Conservation (phyloP, 2,797 vertebrate species). For the Yasuhikotakia modesta region DNA sequence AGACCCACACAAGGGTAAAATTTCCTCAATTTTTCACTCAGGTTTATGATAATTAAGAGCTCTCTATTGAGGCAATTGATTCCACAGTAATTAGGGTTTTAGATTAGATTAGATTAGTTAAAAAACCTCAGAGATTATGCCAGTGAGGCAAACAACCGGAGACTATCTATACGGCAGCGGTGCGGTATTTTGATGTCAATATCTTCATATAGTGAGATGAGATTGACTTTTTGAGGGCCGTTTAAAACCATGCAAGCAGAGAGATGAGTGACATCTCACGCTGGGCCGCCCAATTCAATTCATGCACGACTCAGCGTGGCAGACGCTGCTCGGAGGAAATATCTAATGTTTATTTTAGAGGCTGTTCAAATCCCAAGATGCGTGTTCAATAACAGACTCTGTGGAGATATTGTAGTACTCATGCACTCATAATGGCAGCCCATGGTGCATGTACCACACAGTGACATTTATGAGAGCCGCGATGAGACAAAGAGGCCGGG, state of each 20-base stretch:
- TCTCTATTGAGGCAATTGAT: constrained; percentile 49
- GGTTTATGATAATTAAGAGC: constrained; percentile 43
- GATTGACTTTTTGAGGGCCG: constrained; percentile 55
- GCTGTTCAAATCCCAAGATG: constrained; percentile 62
- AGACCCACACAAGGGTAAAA: constrained; percentile 22
- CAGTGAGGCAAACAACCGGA: background rate
- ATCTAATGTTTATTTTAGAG: constrained; percentile 71
- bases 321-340: constrained; percentile 70
- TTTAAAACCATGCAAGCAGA: constrained; percentile 62
- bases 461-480: constrained; percentile 59
- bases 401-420: constrained; percentile 58
- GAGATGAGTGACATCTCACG: constrained; percentile 70
- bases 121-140: constrained; percentile 22
- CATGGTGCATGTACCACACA: constrained; percentile 45
- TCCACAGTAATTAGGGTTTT: constrained; percentile 49
- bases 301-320: constrained; percentile 67
- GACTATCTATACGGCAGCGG: background rate
- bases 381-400: constrained; percentile 61
- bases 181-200: constrained; percentile 46
- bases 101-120: constrained; percentile 45
- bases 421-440: constrained; percentile 55
- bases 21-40: constrained; percentile 15
- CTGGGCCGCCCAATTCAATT: constrained; percentile 70
- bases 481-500: constrained; percentile 46
- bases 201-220: constrained; percentile 56